phyloP scores from a whole-genome alignment of 2,113 vertebrate species.

The Spea multiplicata region DNA sequence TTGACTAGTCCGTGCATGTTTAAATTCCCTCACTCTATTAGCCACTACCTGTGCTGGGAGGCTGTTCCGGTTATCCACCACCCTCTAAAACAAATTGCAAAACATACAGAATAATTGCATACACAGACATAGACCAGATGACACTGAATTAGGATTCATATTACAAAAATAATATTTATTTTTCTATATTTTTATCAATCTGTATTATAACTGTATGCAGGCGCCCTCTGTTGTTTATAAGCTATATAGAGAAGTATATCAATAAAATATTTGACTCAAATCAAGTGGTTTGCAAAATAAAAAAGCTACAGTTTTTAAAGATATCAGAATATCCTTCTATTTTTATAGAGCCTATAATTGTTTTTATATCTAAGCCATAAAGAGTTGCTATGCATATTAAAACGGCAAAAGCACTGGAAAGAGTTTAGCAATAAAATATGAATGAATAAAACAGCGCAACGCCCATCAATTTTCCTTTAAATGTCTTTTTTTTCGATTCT shows the following conservation, averaged over 20 bases:
- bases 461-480: not conserved
- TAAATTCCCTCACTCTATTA: too few relatives aligned
- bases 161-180: too few relatives aligned
- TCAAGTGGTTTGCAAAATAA: conserved; percentile 7
- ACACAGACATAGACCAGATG: too few relatives aligned
- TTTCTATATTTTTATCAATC: not conserved
- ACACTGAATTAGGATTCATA: too few relatives aligned
- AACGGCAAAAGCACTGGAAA: not conserved
- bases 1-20: not conserved
- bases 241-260: not conserved
- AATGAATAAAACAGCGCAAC: not conserved
- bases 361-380: conserved; percentile 28
- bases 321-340: not conserved
- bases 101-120: too few relatives aligned
- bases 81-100: too few relatives aligned
- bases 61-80: too few relatives aligned
- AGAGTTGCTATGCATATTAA: not conserved
- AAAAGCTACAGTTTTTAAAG: not conserved
- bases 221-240: conserved; percentile 77
- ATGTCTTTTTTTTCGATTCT: not conserved
- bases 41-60: too few relatives aligned
- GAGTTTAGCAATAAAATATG: not conserved
- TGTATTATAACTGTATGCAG: conserved; percentile 57
- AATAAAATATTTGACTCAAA: not conserved
- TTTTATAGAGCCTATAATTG: conserved; percentile 13